These are phyloP conservation scores for Teleogryllus occipitalis DNA, from an alignment of 1,140 invertebrate species.

Conservation along the genomic window DNA sequence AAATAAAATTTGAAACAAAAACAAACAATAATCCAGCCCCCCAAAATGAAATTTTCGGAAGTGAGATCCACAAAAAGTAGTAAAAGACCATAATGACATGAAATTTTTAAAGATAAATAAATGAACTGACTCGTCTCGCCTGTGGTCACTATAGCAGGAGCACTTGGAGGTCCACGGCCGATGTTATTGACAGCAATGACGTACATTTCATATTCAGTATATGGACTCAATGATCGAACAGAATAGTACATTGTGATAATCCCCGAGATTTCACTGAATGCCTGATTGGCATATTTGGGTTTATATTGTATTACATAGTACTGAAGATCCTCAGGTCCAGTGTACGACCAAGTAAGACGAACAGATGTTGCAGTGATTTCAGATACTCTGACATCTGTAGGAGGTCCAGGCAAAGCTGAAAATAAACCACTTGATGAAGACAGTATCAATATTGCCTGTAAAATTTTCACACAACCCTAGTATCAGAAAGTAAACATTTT, in stretches of 20 bases:
- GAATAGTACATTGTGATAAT: slow-evolving; percentile 89
- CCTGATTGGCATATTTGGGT: slow-evolving; percentile 64
- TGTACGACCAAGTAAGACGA: slow-evolving; percentile 83
- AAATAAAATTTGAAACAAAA: too few relatives aligned
- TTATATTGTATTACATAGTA: slow-evolving; percentile 96
- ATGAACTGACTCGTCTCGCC: slow-evolving; percentile 84
- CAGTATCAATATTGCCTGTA: background rate
- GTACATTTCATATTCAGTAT: slow-evolving; percentile 94
- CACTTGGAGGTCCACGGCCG: slow-evolving; percentile 78
- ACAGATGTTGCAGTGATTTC: slow-evolving; percentile 90
- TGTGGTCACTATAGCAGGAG: slow-evolving; percentile 80
- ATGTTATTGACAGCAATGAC: slow-evolving; percentile 91
- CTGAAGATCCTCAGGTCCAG: slow-evolving; percentile 70
- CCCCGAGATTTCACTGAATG: slow-evolving; percentile 80
- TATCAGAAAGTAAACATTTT: background rate
- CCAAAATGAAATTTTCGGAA: too few relatives aligned
- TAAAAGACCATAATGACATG: background rate
- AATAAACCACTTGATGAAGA: slow-evolving; percentile 20
- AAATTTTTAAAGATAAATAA: background rate
- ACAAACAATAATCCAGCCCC: too few relatives aligned
- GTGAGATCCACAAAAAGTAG: background rate
- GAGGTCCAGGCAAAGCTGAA: slow-evolving; percentile 78
- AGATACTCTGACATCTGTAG: slow-evolving; percentile 76
- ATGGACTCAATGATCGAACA: slow-evolving; percentile 79
- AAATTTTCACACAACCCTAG: background rate